Conservation (phyloP, 2,888 invertebrate species). For the Eupithecia pulchellata region DNA sequence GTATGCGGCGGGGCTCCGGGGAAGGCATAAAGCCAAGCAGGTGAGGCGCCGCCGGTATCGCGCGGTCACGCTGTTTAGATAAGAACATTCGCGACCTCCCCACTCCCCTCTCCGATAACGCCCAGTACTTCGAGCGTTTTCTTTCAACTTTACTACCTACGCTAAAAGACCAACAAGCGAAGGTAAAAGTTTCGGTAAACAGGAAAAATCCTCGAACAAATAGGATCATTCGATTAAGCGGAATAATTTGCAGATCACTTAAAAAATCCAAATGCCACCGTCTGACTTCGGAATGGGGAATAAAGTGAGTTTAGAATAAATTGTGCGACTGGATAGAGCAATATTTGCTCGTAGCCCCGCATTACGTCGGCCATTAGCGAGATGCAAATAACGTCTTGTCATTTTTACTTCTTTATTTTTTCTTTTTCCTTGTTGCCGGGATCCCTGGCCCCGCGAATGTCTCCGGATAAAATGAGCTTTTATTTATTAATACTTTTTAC, state of each 20-base stretch:
- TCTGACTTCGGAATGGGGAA: conserved; percentile 78
- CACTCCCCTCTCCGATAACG: conserved; percentile 63
- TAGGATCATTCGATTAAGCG: conserved; percentile 80
- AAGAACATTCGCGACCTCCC: conserved; percentile 74
- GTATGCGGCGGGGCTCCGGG: conserved; percentile 75
- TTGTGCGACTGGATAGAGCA: conserved; percentile 84
- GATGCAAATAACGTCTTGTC: conserved; percentile 85
- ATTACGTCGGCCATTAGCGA: conserved; percentile 83
- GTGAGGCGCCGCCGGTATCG: conserved; percentile 75
- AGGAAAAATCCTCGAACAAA: conserved; percentile 69
- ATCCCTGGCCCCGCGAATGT: conserved; percentile 50
- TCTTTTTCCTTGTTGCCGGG: conserved; percentile 56
- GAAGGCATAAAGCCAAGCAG: conserved; percentile 80
- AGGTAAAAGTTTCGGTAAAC: conserved; percentile 51
- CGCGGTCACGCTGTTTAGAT: conserved; percentile 83
- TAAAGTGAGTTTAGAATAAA: conserved; percentile 83
- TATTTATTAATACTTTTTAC: conserved; percentile 51
- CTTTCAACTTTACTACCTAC: conserved; percentile 46
- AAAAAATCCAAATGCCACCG: conserved; percentile 78
- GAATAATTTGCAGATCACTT: conserved; percentile 82
- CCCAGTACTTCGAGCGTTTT: conserved; percentile 59
- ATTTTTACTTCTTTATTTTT: conserved; percentile 84
- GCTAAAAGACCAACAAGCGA: conserved; percentile 33
- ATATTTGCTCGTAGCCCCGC: conserved; percentile 85
- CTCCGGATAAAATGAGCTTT: conserved; percentile 51